Evolutionary conservation across 2,113 vertebrate genomes (phyloP), one percentile per base, ranked within the genome.

Genomic region (Daphoenositta chrysoptera): DNA sequence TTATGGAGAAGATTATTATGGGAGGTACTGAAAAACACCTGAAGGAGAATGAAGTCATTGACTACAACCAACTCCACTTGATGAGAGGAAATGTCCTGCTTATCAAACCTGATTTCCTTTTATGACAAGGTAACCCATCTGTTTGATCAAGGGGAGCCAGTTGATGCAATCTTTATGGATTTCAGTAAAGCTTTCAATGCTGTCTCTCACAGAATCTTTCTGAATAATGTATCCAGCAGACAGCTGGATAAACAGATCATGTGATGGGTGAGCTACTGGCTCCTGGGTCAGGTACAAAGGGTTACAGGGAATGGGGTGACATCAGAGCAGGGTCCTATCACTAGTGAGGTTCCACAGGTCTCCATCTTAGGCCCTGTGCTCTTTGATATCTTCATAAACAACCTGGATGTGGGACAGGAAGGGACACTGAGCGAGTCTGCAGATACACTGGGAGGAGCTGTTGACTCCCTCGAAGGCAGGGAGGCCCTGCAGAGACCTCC

Each of bases 381-480:
- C 68, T 54, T 15, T 4, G 21, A 14, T 6, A 15, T 0, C 21
- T 53, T 17, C 37, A 37, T 35, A 1, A 61, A 51, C 13, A 2
- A 44, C 27, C 0, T 71, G 26, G 17, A 2, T 44, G 13, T 2
- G 4, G 31, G 39, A 21, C 21, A 11, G 33, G 27, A 51, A 61
- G 56, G 3, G 47, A 21, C 12, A 16, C 8, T 37, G 33, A 21
- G 31, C 8, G 53, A 44, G 45, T 71, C 4, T 37, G 28, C 21
- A 31, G 47, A 33, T 31, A 22, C 68, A 53, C 23, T 40, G 24
- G n/a, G 30, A 50, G 35, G 30, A 82, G 42, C 9, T 40, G 30
- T 40, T 48, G 23, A 18, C 11, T 28, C 14, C 53, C 30, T 39
- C 0, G 0, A 13, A 9, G n/a, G 23, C 53, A 69, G 18, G 9